A percentile compares a stretch with the other conserved stretches of the same genome.
Conservation (phyloP, 37 sponge, comb jelly and placozoan genomes). For the Aplysina aerophoba region DNA sequence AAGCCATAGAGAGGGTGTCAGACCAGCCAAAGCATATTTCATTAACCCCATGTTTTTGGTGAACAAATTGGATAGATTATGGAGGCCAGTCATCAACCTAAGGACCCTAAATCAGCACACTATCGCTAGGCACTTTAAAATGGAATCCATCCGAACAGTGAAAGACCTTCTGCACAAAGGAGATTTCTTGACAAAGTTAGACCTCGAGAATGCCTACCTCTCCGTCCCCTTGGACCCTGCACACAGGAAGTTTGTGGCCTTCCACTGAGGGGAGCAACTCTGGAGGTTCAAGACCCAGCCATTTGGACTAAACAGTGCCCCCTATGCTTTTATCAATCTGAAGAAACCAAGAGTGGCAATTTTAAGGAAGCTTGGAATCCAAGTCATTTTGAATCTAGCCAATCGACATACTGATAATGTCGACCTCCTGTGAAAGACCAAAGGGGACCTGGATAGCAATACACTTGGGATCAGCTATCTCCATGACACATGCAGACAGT, state of each 20-base stretch:
- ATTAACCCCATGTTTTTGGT: constrained; percentile 37
- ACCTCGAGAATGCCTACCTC: constrained; percentile 55
- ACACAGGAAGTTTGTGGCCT: neutral
- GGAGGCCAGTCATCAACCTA: constrained; percentile 60
- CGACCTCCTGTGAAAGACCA: constrained; percentile 39
- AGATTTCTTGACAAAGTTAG: no score
- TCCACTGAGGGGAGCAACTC: neutral
- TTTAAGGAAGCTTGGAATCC: no score
- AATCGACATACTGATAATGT: constrained; percentile 54
- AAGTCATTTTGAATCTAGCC: no score
- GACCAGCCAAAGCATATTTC: neutral
- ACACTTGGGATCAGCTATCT: constrained; percentile 46
- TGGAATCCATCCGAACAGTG: constrained; percentile 51
- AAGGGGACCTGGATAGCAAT: constrained; percentile 43
- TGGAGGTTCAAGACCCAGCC: no score
- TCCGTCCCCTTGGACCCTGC: constrained; percentile 8
- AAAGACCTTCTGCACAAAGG: constrained; percentile 45
- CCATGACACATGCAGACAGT: no score
- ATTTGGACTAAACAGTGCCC: no score
- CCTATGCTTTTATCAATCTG: no score
- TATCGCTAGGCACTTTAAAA: constrained; percentile 45
- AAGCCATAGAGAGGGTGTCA: no score
- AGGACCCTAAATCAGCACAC: constrained; percentile 43
- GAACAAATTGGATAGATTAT: constrained; percentile 51
- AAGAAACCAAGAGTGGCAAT: no score